Evolutionary conservation across 2,888 invertebrate genomes (phyloP), one percentile per base, ranked within the genome.

Genomic region (Nasonia oneida): DNA sequence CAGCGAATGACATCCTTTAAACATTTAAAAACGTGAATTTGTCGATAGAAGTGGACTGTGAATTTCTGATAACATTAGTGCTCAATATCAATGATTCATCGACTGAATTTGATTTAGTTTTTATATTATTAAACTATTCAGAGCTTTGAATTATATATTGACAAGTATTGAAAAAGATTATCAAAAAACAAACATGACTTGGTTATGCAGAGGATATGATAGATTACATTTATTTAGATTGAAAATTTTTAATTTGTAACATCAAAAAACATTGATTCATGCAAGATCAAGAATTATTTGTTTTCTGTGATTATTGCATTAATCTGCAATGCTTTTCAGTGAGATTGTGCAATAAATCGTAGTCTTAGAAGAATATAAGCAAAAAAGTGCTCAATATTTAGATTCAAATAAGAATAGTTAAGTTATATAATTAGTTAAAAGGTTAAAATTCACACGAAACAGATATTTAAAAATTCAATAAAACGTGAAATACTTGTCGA

Each of bases 1-100:
- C 84, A 80, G 75, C 78, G 71, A 37, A 82, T 75, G 39, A 53
- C 78, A 87, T 75, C 82, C 82, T 84, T 87, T 80, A 57, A 87
- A 84, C 84, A 87, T 76, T 82, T 3, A 84, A 29, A 84, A 50
- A 80, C n/a, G 81, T 81, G 2, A 79, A 80, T 80, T 61, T 75
- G 64, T 74, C 42, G 39, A 81, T 18, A 42, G 29, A 18, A n/a
- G n/a, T 14, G 18, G 14, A 14, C 78, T 23, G 53, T 77, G 74
- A 78, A 78, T 84, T 75, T 23, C 70, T 78, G 79, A 1, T 81
- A n/a, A 37, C 37, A 33, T 14, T 67, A 33, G 4, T 29, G 8
- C 8, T 67, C 2, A 29, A 6, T 61, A 64, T 64, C 29, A 29
- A 10, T 12, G 1, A 33, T 14, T 67, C 57, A 57, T 57, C 1